These are phyloP conservation scores for Heliconius melpomene DNA, from an alignment of 1,140 invertebrate genomes.

Conservation along the genomic window DNA sequence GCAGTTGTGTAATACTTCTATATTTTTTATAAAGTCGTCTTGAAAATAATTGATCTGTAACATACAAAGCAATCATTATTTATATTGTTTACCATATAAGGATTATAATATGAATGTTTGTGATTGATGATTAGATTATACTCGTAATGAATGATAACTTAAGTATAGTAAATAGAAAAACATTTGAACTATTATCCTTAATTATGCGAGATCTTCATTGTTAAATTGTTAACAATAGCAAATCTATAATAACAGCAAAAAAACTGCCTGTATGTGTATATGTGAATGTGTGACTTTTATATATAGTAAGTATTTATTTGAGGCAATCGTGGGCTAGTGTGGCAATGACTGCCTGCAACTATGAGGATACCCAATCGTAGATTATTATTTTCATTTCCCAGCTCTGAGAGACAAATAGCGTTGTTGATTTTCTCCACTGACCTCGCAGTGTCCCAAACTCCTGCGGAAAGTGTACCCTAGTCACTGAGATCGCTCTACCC, in stretches of 20 bases:
- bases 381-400: too few relatives aligned
- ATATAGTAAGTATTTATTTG: neutral
- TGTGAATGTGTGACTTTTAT: too few relatives aligned
- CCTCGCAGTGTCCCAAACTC: too few relatives aligned
- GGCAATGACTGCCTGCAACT: too few relatives aligned
- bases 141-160: neutral
- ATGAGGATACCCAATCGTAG: too few relatives aligned
- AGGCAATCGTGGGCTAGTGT: neutral
- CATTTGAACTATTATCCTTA: neutral
- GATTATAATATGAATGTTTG: too few relatives aligned
- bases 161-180: neutral
- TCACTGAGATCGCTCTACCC: too few relatives aligned
- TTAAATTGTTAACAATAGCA: neutral
- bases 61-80: slow-evolving; percentile 7
- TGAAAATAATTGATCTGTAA: slow-evolving; percentile 38
- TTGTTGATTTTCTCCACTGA: too few relatives aligned
- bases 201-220: neutral
- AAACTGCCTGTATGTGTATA: neutral
- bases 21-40: slow-evolving; percentile 31
- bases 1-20: slow-evolving; percentile 25
- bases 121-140: too few relatives aligned
- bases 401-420: too few relatives aligned
- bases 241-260: neutral
- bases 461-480: too few relatives aligned
- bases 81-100: neutral